Base-by-base conservation (phyloP, 2,113 vertebrate genomes). In the Ptyas mucosa region DNA sequence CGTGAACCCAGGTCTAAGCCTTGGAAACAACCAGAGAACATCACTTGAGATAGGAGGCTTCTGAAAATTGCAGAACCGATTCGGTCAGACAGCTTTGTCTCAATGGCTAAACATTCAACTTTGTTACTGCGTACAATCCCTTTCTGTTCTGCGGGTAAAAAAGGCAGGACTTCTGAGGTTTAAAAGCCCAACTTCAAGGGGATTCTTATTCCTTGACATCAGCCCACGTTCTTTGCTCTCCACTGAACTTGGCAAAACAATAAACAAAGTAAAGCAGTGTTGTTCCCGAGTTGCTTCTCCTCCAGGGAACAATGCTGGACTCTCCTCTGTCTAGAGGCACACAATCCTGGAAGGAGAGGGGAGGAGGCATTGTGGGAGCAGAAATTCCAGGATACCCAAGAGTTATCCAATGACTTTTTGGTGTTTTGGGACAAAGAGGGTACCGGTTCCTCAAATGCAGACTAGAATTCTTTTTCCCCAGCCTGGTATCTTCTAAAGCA, bases 251-350 rank as follows among this genome's bases (percentile, higher is more conserved):
- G 90, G 81, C 89, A 85, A 95, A 97, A 98, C 97, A 98, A 98
- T 97, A 55, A 96, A 98, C 98, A 98, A 98, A 98, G 98, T 87
- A 5, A 24, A 58, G 95, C 96, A 96, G 94, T 98, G 98, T 98
- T 97, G 10, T 55, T 69, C 81, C 90, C 90, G 52, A 90, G 8
- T n/a, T 0, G 89, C 51, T 46, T 93, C 92, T 88, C 49, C 43
- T 86, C 90, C 90, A 91, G 85, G 2, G 34, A 8, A 0, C 0
- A 34, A 89, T 81, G 85, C 93, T 75, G 1, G 2, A 34, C 88
- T 93, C 89, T 89, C 64, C 91, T 49, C 29, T 21, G 46, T 53
- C 90, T 88, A n/a, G 86, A 89, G 85, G 58, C 24, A 64, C 39
- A 81, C 64, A 46, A 15, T 46, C 34, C 26, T 24, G 2, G 1